Evolutionary conservation across 2,113 vertebrate species (phyloP), one percentile per base, ranked within the genome.

Genomic region (Pithys albifrons): DNA sequence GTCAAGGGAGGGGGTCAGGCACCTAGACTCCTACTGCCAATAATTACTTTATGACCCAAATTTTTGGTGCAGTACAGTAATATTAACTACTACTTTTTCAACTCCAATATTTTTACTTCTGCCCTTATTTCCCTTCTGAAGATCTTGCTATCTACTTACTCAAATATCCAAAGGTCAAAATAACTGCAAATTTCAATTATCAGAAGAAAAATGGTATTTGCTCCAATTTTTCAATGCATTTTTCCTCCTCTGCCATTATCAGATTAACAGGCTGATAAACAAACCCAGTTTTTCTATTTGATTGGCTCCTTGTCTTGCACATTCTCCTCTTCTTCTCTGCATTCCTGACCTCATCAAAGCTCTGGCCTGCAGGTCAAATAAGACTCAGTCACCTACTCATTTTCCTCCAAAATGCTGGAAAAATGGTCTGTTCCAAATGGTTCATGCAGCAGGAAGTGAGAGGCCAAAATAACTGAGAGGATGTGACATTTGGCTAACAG

Each of bases 191-290:
- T 71, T 81, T 86, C 86, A 77, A 75, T 59, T 90, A 67, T 45
- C 14, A 45, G 65, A 35, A 51, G 20, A 88, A 88, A 88, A 95
- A 88, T 28, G 18, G 28, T 71, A 85, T 79, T 76, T 84, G 51
- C 57, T 91, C 35, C 69, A 59, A 71, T 65, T 54, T 81, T 89
- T 31, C 61, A 37, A 41, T 35, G 69, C 48, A 79, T 64, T 93
- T 87, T 92, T 77, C 19, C 14, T 91, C 33, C 87, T 54, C 48
- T 74, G 65, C 69, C 35, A 71, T 2, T 78, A 57, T 78, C 67
- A 96, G 88, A 95, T 86, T 62, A 91, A 77, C 12, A 87, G 48
- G 31, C 25, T 90, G 94, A 95, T 80, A 96, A 93, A 92, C 43
- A 59, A 69, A 88, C 28, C 15, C 45, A 54, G 11, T 58, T 90